Conservation (phyloP, 2,797 vertebrate genomes). For the Clamator glandarius region DNA sequence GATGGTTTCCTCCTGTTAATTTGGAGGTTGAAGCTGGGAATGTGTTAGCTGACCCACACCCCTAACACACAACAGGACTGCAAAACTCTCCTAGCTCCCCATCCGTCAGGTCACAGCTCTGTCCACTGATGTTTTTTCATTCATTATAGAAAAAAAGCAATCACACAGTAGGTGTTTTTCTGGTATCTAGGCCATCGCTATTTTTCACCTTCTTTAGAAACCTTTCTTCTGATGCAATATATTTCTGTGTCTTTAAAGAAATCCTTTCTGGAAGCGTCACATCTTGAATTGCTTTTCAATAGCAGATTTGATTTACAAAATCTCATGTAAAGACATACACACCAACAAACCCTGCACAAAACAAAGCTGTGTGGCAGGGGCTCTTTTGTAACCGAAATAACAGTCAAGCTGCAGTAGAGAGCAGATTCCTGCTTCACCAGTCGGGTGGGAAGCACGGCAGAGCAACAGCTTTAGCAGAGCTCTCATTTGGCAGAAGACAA, state of each 20-base stretch:
- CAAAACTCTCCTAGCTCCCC: fast-evolving
- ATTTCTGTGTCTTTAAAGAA: not conserved
- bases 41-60: not conserved
- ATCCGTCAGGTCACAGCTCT: not conserved
- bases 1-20: not conserved
- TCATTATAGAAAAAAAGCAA: not conserved
- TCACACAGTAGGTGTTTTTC: constrained; percentile 3
- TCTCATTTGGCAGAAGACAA: not conserved
- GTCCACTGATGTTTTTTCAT: not conserved
- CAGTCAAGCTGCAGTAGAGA: not conserved
- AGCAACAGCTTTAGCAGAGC: not conserved
- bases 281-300: constrained; percentile 7
- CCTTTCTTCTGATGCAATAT: not conserved
- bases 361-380: not conserved
- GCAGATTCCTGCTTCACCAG: not conserved
- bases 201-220: constrained; percentile 34
- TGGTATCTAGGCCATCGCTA: constrained; percentile 24
- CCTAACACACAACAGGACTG: fast-evolving
- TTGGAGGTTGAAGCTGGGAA: not conserved
- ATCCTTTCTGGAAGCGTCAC: not conserved
- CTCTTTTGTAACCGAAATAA: not conserved
- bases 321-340: fast-evolving
- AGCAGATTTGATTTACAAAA: constrained; percentile 30
- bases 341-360: not conserved
- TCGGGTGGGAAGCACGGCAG: not conserved